Base-by-base conservation (phyloP, 2,113 vertebrate genomes). In the Carlito syrichta region DNA sequence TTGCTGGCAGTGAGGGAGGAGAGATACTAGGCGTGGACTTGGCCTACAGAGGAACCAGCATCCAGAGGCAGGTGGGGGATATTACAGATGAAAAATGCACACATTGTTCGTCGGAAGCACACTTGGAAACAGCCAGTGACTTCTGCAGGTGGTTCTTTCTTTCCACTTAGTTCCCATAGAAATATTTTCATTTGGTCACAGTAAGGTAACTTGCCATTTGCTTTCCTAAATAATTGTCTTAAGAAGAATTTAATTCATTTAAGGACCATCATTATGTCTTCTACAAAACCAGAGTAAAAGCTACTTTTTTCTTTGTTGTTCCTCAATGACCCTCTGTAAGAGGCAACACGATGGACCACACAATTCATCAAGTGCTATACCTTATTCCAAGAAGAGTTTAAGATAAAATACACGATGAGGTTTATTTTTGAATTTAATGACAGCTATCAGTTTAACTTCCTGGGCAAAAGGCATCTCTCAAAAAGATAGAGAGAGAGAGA, bases 401-500 rank as follows among this genome's bases (percentile, higher is more conserved):
- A 71, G 52, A 60, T 45, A 81, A 83, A 38, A 52, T 4, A 73
- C 4, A 60, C 35, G 50, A 92, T 87, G 79, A 76, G 43, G 62
- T 94, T 86, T 82, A n/a, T 83, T 84, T 92, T 92, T 40, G 2
- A 94, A 66, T 76, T 89, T 79, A 77, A 91, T 76, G 90, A 90
- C 40, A 71, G 43, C 62, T 87, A 48, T 50, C 30, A 38, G 56
- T 90, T 96, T 71, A 87, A 83, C 14, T 94, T 91, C 87, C 77
- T 52, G 93, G 43, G 11, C 54, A 63, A 54, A 96, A 82, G 6
- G 3, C 50, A 4, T 69, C 56, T 92, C 95, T 82, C 60, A 63
- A 54, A 88, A 62, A 45, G 9, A 86, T 20, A 87, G 52, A 10
- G 45, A 62, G 20, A 62, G 8, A 74, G 3, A 60, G 38, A 22